Percentiles rank a stretch among this genome's conserved stretches.
These are phyloP conservation scores for Polyodon spathula DNA, from an alignment of 2,113 vertebrate genomes.

Conservation along the genomic window DNA sequence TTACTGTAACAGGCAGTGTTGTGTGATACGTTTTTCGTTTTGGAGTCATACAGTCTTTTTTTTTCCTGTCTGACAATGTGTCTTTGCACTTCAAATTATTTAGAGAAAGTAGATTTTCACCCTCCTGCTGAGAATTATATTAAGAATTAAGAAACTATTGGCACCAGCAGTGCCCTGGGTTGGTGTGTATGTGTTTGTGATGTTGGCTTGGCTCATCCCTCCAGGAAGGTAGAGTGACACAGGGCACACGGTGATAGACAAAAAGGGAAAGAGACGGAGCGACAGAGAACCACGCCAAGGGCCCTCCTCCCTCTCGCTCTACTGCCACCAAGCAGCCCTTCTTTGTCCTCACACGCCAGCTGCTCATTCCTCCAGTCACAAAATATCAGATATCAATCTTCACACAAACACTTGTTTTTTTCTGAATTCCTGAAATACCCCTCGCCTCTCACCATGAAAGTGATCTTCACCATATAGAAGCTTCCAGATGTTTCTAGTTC, in stretches of 20 bases:
- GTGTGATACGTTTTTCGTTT: too few relatives aligned
- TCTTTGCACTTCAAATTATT: too few relatives aligned
- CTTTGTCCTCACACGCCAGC: background rate
- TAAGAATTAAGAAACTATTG: background rate
- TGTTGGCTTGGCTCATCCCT: background rate
- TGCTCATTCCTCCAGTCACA: background rate
- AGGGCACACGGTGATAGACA: too few relatives aligned
- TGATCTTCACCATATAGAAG: too few relatives aligned
- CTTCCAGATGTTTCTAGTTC: too few relatives aligned
- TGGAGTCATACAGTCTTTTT: too few relatives aligned
- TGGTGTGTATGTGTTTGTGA: background rate
- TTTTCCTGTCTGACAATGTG: too few relatives aligned
- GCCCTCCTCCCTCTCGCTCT: background rate
- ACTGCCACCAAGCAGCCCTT: background rate
- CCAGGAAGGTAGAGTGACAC: constrained; percentile 2
- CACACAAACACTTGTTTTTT: background rate
- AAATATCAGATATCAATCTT: background rate
- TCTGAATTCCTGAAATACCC: too few relatives aligned
- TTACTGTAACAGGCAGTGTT: too few relatives aligned
- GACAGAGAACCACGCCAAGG: background rate
- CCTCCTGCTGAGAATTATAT: too few relatives aligned
- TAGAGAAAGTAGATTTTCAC: too few relatives aligned
- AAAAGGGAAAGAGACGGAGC: background rate
- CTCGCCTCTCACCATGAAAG: too few relatives aligned
- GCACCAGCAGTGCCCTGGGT: background rate